These are phyloP conservation scores for Chelonus formosanus DNA, from an alignment of 2,888 invertebrate species.

Conservation along the genomic window DNA sequence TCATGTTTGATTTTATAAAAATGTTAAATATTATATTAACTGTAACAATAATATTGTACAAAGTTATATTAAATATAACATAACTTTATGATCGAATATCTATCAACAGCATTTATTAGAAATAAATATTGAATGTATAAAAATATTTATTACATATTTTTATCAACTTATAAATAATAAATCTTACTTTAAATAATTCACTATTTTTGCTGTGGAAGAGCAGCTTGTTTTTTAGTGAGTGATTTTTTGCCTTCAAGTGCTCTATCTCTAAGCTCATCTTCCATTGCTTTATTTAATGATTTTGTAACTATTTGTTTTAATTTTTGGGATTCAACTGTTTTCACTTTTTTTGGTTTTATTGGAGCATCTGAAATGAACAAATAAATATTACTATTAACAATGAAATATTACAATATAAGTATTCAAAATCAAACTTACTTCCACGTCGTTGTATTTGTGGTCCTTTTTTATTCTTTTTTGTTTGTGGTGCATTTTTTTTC, in stretches of 20 bases:
- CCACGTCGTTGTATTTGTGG: conserved; percentile 70
- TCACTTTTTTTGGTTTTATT: conserved; percentile 72
- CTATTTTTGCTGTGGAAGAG: neutral
- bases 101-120: conserved; percentile 1
- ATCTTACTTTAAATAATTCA: neutral
- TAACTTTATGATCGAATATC: neutral
- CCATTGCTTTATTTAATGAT: conserved; percentile 76
- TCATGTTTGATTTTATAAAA: neutral
- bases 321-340: conserved; percentile 70
- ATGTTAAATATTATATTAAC: too few relatives aligned
- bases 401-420: conserved; percentile 9
- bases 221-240: conserved; percentile 66
- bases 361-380: conserved; percentile 69
- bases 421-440: conserved; percentile 65
- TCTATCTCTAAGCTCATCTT: conserved; percentile 72
- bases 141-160: conserved; percentile 1
- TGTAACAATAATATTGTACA: neutral
- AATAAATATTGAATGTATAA: too few relatives aligned
- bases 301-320: conserved; percentile 75
- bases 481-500: conserved; percentile 67
- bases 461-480: conserved; percentile 66
- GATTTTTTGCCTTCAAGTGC: conserved; percentile 67
- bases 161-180: neutral
- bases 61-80: neutral
- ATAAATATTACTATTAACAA: conserved; percentile 23